phyloP scores from a whole-genome alignment of 2,888 invertebrate genomes.

The Protula sp. region DNA sequence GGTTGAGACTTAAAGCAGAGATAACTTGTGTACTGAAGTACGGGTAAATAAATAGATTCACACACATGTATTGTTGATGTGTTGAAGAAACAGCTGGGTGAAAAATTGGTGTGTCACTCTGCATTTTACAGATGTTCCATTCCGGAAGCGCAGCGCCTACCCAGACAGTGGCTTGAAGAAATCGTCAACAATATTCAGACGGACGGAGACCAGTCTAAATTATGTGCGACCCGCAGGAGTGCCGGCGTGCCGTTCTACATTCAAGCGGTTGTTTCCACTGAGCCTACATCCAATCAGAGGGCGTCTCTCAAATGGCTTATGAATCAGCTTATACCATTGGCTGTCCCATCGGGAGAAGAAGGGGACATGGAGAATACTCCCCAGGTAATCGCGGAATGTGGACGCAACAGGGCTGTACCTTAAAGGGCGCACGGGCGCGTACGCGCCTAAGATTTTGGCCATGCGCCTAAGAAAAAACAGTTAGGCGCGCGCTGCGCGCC shows the following conservation, averaged over 20 bases:
- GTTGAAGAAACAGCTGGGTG: too few species aligned
- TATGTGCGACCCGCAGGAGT: conserved; percentile 81
- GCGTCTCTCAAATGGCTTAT: conserved; percentile 62
- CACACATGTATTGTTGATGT: too few species aligned
- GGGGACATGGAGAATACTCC: conserved; percentile 11
- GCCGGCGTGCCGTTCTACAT: conserved; percentile 92
- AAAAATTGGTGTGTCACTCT: too few species aligned
- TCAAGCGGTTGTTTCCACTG: conserved; percentile 74
- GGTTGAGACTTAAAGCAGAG: too few species aligned
- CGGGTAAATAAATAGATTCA: too few species aligned
- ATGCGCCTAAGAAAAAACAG: too few species aligned
- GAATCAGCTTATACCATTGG: conserved; percentile 57
- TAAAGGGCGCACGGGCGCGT: too few species aligned
- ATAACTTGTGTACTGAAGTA: too few species aligned
- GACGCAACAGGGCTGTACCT: too few species aligned
- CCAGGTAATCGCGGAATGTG: conserved; percentile 8
- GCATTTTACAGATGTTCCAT: not conserved
- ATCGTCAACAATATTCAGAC: conserved; percentile 48
- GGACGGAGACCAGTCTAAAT: conserved; percentile 30
- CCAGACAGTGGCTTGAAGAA: conserved; percentile 48
- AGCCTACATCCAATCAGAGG: conserved; percentile 61
- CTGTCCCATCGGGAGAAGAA: conserved; percentile 22
- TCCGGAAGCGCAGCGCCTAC: conserved; percentile 29
- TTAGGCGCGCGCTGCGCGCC: too few species aligned
- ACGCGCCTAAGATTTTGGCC: too few species aligned